These are phyloP conservation scores for Physocephala rufipes DNA, from an alignment of 2,888 invertebrate species.

Conservation along the genomic window DNA sequence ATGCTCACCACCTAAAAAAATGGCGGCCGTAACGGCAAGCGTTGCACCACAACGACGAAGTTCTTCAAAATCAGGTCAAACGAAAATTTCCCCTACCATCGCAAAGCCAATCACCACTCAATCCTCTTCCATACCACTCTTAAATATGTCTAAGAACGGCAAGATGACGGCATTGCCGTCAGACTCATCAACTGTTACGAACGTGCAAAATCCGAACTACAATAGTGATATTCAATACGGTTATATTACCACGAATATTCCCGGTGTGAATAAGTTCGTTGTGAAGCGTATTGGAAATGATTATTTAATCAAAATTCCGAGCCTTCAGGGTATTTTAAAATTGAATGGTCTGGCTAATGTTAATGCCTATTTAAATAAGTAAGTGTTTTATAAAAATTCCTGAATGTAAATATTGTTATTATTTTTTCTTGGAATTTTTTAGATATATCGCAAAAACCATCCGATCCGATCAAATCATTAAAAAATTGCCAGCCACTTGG, in stretches of 20 bases:
- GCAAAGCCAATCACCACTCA: background rate
- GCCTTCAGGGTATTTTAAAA: conserved; percentile 47
- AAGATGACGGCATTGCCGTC: background rate
- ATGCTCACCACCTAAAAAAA: conserved; percentile 2
- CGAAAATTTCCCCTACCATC: background rate
- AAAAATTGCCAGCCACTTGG: conserved; percentile 49
- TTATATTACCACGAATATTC: conserved; percentile 48
- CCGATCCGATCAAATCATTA: background rate
- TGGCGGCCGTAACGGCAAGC: background rate
- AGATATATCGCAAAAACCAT: conserved; percentile 42
- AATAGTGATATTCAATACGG: conserved; percentile 49
- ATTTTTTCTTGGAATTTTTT: background rate
- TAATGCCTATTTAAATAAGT: conserved; percentile 57
- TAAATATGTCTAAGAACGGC: background rate
- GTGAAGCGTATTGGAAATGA: conserved; percentile 51
- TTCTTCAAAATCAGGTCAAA: background rate
- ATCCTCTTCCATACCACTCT: too few relatives aligned
- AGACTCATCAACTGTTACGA: background rate
- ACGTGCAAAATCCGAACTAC: background rate
- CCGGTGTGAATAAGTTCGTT: conserved; percentile 52
- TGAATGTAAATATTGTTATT: background rate
- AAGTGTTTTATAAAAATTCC: conserved; percentile 43
- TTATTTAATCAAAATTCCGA: conserved; percentile 55
- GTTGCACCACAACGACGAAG: conserved; percentile 7
- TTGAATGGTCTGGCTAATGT: conserved; percentile 49